Percentiles rank a stretch among this genome's conserved stretches.
These are phyloP conservation scores for Argentina silus DNA, from an alignment of 2,797 vertebrate species.

Conservation along the genomic window DNA sequence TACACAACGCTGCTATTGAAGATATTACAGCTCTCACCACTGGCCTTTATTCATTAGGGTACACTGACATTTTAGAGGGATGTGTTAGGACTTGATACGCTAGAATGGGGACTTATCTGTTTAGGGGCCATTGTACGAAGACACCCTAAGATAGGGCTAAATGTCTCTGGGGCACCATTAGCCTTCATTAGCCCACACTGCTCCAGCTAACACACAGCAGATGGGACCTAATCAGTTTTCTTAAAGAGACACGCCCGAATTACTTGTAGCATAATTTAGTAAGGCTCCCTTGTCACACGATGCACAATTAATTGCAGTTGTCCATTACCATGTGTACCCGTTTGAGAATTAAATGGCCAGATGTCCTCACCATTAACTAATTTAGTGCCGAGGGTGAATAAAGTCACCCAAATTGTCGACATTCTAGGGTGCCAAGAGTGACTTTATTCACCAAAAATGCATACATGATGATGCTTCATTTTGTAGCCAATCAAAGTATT, in stretches of 20 bases:
- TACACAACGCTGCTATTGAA: too few species aligned
- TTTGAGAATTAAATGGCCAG: neutral
- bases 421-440: too few species aligned
- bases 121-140: slow-evolving; percentile 16
- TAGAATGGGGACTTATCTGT: slow-evolving; percentile 17
- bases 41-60: too few species aligned
- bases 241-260: slow-evolving; percentile 19
- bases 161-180: slow-evolving; percentile 34
- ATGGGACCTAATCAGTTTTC: slow-evolving; percentile 46
- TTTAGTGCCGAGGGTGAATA: too few species aligned
- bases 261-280: slow-evolving; percentile 24
- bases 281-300: slow-evolving; percentile 17
- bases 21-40: too few species aligned
- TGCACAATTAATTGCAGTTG: slow-evolving; percentile 3
- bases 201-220: slow-evolving; percentile 30
- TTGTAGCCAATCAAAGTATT: too few species aligned
- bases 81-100: neutral
- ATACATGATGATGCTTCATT: too few species aligned
- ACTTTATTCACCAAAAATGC: too few species aligned
- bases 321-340: neutral
- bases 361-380: neutral
- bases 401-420: too few species aligned
- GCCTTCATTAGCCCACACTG: slow-evolving; percentile 28
- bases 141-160: slow-evolving; percentile 18
- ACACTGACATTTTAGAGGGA: neutral